phyloP scores from a whole-genome alignment of 2,888 invertebrate genomes.

The Neria commutata region DNA sequence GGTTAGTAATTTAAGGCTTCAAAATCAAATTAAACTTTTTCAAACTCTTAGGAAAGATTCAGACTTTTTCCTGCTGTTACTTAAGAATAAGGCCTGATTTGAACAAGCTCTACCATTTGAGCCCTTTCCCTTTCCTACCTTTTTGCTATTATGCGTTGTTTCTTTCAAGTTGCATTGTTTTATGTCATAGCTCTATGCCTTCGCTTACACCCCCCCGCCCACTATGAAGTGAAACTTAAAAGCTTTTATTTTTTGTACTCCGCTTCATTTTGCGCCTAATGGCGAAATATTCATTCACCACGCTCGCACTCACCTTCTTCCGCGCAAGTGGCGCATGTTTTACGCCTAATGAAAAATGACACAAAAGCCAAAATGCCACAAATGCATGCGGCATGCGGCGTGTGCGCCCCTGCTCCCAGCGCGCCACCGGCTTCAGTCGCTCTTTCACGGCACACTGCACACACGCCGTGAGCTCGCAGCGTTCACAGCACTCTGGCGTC shows the following conservation, averaged over 20 bases:
- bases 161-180: no score
- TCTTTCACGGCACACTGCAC: slow-evolving; percentile 35
- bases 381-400: slow-evolving; percentile 13
- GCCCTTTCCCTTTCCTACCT: no score
- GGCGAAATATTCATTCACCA: background rate
- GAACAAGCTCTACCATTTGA: no score
- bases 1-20: no score
- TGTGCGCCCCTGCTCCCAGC: background rate
- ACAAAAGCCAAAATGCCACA: slow-evolving; percentile 47
- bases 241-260: background rate
- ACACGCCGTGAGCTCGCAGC: background rate
- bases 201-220: no score
- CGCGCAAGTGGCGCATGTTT: slow-evolving; percentile 17
- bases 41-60: no score
- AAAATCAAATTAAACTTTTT: no score
- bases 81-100: no score
- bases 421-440: background rate
- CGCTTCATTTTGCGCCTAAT: background rate
- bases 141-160: no score
- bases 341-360: slow-evolving; percentile 53
- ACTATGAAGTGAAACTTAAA: background rate
- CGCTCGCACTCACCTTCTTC: background rate
- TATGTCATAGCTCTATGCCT: no score
- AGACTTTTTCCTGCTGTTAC: no score
- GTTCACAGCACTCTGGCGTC: background rate